phyloP scores from a whole-genome alignment of 2,113 vertebrate genomes.

The Drymodes brunneopygia region DNA sequence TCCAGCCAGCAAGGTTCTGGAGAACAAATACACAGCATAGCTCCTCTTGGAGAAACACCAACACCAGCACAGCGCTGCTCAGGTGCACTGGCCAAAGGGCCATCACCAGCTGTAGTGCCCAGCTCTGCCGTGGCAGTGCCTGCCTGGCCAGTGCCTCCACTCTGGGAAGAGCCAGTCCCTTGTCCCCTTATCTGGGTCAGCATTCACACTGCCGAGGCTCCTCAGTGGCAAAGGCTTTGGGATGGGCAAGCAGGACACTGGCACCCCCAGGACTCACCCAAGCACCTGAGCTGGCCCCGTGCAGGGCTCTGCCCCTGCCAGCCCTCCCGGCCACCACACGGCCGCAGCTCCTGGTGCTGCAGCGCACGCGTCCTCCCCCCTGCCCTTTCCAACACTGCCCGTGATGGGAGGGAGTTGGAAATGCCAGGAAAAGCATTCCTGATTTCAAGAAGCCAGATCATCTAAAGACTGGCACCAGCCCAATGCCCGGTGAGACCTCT shows the following conservation, averaged over 20 bases:
- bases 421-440: neutral
- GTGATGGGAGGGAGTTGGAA: neutral
- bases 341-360: neutral
- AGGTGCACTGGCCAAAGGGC: fast-evolving
- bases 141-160: fast-evolving
- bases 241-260: fast-evolving
- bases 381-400: neutral
- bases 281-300: fast-evolving
- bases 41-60: neutral
- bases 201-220: neutral
- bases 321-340: neutral
- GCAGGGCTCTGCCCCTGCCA: neutral
- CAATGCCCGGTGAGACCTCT: neutral
- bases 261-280: neutral
- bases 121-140: fast-evolving
- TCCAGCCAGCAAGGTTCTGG: neutral
- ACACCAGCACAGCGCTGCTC: fast-evolving
- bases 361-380: neutral
- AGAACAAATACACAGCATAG: fast-evolving
- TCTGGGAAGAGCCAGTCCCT: neutral
- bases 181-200: neutral
- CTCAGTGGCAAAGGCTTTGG: fast-evolving
- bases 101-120: fast-evolving
- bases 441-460: neutral
- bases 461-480: neutral